Evolutionary conservation across 2,113 vertebrate genomes (phyloP), one percentile per base, ranked within the genome.

Genomic region (Brevimyrus niger): DNA sequence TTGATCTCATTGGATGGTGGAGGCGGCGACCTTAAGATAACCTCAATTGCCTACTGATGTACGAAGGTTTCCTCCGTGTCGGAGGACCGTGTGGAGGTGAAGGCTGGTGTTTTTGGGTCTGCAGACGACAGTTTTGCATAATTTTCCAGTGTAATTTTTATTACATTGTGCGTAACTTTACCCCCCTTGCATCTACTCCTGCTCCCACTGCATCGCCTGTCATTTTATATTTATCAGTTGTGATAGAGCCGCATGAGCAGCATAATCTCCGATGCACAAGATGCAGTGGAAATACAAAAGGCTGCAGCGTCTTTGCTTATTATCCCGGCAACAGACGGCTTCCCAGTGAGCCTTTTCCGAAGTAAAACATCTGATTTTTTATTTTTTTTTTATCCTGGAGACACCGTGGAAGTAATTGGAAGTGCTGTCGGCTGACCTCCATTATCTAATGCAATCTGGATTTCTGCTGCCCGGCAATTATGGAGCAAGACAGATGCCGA

Each of bases 391-490:
- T 90, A 91, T 93, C 87, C 91, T 92, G 91, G 92, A 92, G 93
- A 94, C 80, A 4, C 48, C 87, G 76, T 91, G 80, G 90, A 89
- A 90, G 90, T 93, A 94, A 94, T 93, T 91, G 91, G 93, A 94
- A 92, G 91, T 91, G 91, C 90, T 84, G 13, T 90, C 10, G 23
- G 92, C 91, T 92, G 86, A 91, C 92, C 93, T 88, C 84, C 90
- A 90, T 95, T 93, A 94, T 92, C 92, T 94, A 92, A 93, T 92
- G 91, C 89, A 91, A 91, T 95, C 91, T 94, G 55, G 88, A 73
- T 90, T 89, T 90, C 92, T 94, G 88, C 89, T 92, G 91, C 90
- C 88, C 88, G 88, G 53, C 87, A 93, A 93, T 93, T 94, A 94
- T 91, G 90, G 84, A 88, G 91, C 90, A 80, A 92, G 82, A 89